Conservation (phyloP, 2,113 vertebrate genomes). For the Platichthys flesus region DNA sequence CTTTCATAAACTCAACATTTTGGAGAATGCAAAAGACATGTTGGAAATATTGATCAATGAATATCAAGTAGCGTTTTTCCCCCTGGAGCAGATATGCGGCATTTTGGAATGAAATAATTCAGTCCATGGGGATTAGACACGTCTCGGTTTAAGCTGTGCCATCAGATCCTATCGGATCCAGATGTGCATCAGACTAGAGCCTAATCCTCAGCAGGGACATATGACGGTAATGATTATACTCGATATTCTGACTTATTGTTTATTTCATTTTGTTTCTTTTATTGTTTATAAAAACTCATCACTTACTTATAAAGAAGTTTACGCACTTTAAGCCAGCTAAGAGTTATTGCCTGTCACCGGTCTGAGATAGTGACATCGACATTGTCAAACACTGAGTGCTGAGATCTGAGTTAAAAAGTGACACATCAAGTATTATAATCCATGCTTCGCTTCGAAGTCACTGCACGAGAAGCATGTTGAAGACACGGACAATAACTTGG, state of each 20-base stretch:
- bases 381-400: slow-evolving; percentile 9
- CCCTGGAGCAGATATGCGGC: slow-evolving; percentile 70
- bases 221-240: slow-evolving; percentile 57
- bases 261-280: slow-evolving; percentile 24
- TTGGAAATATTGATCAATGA: slow-evolving; percentile 72
- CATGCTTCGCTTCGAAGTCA: slow-evolving; percentile 32
- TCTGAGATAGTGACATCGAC: slow-evolving; percentile 7
- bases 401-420: slow-evolving; percentile 29
- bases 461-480: slow-evolving; percentile 56
- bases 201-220: slow-evolving; percentile 57
- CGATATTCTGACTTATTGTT: slow-evolving; percentile 46
- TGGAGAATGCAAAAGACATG: slow-evolving; percentile 41
- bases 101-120: slow-evolving; percentile 76
- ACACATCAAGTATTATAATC: background rate
- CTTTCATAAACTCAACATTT: slow-evolving; percentile 59
- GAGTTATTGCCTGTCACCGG: background rate
- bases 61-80: slow-evolving; percentile 64
- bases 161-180: slow-evolving; percentile 77
- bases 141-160: slow-evolving; percentile 74
- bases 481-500: slow-evolving; percentile 44
- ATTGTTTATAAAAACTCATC: slow-evolving; percentile 26
- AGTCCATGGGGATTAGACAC: slow-evolving; percentile 74
- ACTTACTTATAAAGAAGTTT: background rate
- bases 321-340: background rate
- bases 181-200: slow-evolving; percentile 69